Conservation (phyloP, 2,888 invertebrate genomes). For the Clepsis dumicolana region DNA sequence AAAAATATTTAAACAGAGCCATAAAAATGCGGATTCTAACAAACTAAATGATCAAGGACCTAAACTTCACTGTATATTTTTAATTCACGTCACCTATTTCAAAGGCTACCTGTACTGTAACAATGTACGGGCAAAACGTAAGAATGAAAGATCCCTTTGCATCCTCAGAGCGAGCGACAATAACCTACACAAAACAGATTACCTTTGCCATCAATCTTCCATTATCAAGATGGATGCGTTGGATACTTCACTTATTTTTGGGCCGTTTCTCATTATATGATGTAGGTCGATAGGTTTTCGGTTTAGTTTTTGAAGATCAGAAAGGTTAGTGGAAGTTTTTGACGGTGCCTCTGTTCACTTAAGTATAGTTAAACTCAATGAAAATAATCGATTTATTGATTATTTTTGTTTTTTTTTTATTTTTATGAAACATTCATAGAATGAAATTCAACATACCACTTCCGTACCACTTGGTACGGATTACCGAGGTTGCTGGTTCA, state of each 20-base stretch:
- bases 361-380: too few species aligned
- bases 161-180: slow-evolving; percentile 7
- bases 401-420: too few species aligned
- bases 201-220: slow-evolving; percentile 32
- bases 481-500: too few species aligned
- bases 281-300: background rate
- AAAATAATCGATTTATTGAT: too few species aligned
- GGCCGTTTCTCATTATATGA: background rate
- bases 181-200: slow-evolving; percentile 21
- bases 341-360: too few species aligned
- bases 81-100: background rate
- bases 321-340: background rate
- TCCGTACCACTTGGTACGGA: too few species aligned
- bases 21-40: too few species aligned
- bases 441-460: too few species aligned
- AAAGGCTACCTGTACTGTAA: background rate
- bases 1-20: too few species aligned
- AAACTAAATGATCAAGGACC: too few species aligned
- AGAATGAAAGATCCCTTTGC: slow-evolving; percentile 2
- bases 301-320: background rate
- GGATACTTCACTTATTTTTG: slow-evolving; percentile 11
- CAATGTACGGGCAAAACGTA: background rate
- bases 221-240: slow-evolving; percentile 18
- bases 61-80: too few species aligned
- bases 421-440: too few species aligned